Conservation (phyloP, 2,888 invertebrate species). For the Catotricha subobsoleta region DNA sequence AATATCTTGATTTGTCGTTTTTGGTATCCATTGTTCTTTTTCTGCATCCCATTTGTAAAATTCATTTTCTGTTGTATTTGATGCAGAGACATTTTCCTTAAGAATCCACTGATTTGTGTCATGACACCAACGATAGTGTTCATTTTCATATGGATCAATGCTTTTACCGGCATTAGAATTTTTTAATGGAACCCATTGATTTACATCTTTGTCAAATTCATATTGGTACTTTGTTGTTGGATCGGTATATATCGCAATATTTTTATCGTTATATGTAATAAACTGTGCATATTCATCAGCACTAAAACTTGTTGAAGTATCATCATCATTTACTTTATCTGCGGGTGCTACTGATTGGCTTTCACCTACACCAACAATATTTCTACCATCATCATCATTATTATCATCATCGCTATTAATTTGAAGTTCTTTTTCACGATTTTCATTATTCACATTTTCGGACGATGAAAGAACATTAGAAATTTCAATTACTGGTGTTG, state of each 20-base stretch:
- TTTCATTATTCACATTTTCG: constrained; percentile 3
- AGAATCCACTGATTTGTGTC: constrained; percentile 34
- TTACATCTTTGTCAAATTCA: constrained; percentile 38
- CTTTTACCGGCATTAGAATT: not conserved
- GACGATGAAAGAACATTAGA: not conserved
- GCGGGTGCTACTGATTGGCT: too few species aligned
- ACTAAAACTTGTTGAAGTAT: not conserved
- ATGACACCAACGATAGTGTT: constrained; percentile 25
- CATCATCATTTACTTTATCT: not conserved
- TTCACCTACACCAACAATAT: too few species aligned
- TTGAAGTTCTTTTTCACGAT: not conserved
- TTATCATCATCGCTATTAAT: not conserved
- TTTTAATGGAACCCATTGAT: constrained; percentile 31
- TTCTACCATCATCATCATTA: not conserved
- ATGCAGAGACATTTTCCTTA: constrained; percentile 19
- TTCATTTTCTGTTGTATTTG: constrained; percentile 28
- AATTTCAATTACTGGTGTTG: not conserved
- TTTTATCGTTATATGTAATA: constrained; percentile 46
- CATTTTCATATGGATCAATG: constrained; percentile 23
- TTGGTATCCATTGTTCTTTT: constrained; percentile 33
- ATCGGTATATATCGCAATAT: constrained; percentile 55
- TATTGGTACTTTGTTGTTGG: constrained; percentile 48
- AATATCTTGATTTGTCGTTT: constrained; percentile 17
- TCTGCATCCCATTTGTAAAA: constrained; percentile 37
- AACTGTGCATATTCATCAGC: constrained; percentile 32